Conservation (phyloP, 2,797 vertebrate species). For the Pelobates cultripes region DNA sequence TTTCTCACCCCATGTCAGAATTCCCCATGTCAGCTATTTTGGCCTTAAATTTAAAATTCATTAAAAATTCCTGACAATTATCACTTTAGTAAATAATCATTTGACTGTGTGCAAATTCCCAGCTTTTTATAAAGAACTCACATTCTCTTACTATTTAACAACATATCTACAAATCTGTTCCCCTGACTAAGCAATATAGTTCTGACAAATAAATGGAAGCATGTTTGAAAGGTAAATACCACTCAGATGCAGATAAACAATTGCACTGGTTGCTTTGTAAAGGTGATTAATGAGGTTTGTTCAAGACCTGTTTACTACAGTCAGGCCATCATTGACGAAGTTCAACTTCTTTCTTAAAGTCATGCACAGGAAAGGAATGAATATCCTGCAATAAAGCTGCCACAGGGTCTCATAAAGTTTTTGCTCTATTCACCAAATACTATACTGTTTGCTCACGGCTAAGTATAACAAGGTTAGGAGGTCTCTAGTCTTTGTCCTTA, state of each 20-base stretch:
- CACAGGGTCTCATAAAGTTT: constrained; percentile 7
- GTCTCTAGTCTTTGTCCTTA: background rate
- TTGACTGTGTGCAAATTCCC: no score
- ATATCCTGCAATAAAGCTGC: constrained; percentile 6
- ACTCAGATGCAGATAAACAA: constrained; percentile 13
- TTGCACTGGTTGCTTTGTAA: constrained; percentile 11
- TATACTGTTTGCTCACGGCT: constrained; percentile 17
- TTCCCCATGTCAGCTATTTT: no score
- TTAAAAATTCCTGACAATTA: no score
- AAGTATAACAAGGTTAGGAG: background rate
- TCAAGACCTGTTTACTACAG: constrained; percentile 23
- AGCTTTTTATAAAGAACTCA: no score
- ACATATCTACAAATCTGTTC: no score
- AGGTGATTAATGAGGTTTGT: constrained; percentile 34
- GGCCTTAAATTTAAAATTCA: no score
- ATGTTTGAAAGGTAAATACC: constrained; percentile 12
- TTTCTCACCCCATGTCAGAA: no score
- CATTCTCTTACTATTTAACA: no score
- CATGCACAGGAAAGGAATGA: constrained; percentile 36
- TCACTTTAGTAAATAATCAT: no score
- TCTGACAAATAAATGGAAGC: background rate
- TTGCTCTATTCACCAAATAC: constrained; percentile 25
- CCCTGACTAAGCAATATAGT: no score
- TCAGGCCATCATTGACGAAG: constrained; percentile 7
- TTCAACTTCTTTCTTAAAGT: constrained; percentile 36